Evolutionary conservation across 2,113 vertebrate genomes (phyloP).

Genomic region (Caloenas nicobarica): DNA sequence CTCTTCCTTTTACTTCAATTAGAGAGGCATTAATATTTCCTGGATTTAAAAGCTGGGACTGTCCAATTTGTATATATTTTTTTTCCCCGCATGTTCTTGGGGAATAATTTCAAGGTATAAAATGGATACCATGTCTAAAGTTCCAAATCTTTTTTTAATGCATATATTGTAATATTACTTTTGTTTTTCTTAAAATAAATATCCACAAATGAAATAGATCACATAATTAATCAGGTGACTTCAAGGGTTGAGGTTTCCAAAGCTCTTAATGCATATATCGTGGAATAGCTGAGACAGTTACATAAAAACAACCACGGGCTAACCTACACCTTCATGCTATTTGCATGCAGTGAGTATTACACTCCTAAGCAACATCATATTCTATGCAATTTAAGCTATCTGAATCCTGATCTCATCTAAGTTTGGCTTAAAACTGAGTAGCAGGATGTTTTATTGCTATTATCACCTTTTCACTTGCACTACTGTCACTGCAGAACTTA

Average conservation of each 20-base stretch:
- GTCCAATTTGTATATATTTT: not conserved
- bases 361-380: not conserved
- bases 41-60: not conserved
- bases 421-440: not conserved
- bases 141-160: not conserved
- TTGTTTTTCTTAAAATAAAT: not conserved
- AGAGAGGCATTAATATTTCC: not conserved
- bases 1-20: not conserved
- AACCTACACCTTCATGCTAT: not conserved
- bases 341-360: not conserved
- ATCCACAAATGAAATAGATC: not conserved
- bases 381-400: not conserved
- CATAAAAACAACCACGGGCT: not conserved
- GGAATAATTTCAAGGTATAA: not conserved
- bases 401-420: not conserved
- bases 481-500: not conserved
- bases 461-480: not conserved
- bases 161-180: not conserved
- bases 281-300: not conserved
- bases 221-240: not conserved
- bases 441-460: not conserved
- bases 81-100: rapidly evolving
- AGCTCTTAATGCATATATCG: not conserved
- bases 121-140: not conserved
- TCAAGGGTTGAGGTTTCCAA: not conserved